Evolutionary conservation across 1,140 invertebrate genomes (phyloP).

Genomic region (Patella vulgata): DNA sequence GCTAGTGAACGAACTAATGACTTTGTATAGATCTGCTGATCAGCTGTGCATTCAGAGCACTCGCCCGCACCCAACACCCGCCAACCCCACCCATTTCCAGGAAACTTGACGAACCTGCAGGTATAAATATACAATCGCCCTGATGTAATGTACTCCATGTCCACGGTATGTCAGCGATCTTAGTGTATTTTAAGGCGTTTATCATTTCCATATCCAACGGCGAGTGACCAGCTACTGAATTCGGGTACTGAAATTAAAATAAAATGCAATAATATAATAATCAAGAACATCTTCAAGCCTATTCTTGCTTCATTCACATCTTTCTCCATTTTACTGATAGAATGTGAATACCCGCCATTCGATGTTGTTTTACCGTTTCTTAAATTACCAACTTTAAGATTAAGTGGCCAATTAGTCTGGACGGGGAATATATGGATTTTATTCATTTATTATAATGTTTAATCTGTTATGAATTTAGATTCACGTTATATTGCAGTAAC

Average conservation of each 20-base stretch:
- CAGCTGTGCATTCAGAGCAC: background rate
- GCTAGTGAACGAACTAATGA: too few species aligned
- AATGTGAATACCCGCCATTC: too few species aligned
- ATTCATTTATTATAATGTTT: too few species aligned
- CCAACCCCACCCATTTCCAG: background rate
- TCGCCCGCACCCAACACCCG: background rate
- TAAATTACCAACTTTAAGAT: too few species aligned
- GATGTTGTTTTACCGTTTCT: too few species aligned
- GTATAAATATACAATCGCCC: conserved; percentile 66
- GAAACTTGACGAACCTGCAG: conserved; percentile 49
- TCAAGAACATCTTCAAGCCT: background rate
- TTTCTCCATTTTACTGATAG: too few species aligned
- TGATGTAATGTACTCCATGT: conserved; percentile 54
- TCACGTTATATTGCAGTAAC: too few species aligned
- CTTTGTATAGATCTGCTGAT: background rate
- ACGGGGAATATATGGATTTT: too few species aligned
- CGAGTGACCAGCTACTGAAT: conserved; percentile 55
- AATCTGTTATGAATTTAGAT: too few species aligned
- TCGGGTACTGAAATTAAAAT: conserved; percentile 44
- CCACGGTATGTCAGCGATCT: conserved; percentile 57
- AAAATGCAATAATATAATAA: background rate
- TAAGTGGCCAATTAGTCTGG: too few species aligned
- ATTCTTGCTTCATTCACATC: background rate
- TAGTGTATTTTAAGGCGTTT: conserved; percentile 58
- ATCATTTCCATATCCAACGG: conserved; percentile 61